These are phyloP conservation scores for Labeo calbasu DNA, from an alignment of 2,797 vertebrate species.

Conservation along the genomic window DNA sequence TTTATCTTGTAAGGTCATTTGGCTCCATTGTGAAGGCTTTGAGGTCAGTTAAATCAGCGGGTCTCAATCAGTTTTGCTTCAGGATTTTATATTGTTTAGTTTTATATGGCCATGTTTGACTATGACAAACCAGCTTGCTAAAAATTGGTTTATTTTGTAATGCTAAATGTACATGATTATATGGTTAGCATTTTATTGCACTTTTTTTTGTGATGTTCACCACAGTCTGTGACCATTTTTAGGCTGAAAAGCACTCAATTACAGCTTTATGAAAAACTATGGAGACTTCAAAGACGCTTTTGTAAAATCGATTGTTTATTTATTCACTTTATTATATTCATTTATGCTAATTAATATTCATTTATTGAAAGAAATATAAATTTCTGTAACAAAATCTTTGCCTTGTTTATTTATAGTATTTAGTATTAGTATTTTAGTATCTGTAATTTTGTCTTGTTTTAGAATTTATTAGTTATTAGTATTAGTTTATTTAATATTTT, in stretches of 20 bases:
- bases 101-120: neutral
- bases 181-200: neutral
- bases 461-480: too few species aligned
- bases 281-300: neutral
- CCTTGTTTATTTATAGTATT: neutral
- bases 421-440: neutral
- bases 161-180: neutral
- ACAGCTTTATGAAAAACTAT: neutral
- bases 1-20: too few species aligned
- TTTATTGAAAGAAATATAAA: neutral
- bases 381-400: neutral
- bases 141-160: neutral
- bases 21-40: neutral
- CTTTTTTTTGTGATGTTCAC: neutral
- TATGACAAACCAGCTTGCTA: neutral
- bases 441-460: neutral
- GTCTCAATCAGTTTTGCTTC: neutral
- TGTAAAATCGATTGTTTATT: too few species aligned
- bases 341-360: neutral
- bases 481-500: too few species aligned
- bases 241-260: neutral
- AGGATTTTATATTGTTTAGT: neutral
- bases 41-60: neutral
- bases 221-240: neutral
- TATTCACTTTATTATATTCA: neutral